These are phyloP conservation scores for Perdix hodgsoniae DNA, from an alignment of 2,797 vertebrate species.

Conservation along the genomic window DNA sequence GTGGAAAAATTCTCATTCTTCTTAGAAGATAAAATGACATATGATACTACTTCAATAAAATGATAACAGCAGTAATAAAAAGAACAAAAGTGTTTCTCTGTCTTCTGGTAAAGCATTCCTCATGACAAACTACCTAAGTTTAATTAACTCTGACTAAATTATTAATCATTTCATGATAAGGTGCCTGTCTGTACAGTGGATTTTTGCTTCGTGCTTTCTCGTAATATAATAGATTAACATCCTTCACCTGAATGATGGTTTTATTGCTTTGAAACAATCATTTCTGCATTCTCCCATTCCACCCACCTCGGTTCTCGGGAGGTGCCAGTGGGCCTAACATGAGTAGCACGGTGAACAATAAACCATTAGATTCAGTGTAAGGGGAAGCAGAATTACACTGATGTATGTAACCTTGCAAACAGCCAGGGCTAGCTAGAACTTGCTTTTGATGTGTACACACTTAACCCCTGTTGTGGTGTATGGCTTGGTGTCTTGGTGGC, in stretches of 20 bases:
- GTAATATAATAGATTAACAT: background rate
- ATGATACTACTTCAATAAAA: background rate
- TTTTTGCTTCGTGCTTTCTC: background rate
- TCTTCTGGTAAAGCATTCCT: background rate
- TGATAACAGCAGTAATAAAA: background rate
- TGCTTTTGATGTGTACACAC: background rate
- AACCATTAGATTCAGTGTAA: background rate
- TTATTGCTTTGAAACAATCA: background rate
- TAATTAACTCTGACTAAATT: constrained; percentile 16
- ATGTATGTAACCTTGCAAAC: background rate
- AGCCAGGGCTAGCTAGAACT: background rate
- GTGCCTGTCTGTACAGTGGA: background rate
- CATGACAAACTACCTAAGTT: background rate
- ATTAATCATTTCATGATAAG: constrained; percentile 5
- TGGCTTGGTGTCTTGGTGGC: background rate
- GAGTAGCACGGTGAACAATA: background rate
- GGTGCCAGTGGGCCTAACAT: background rate
- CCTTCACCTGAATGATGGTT: background rate
- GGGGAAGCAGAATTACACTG: background rate
- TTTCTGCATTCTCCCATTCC: background rate
- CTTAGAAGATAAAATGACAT: background rate
- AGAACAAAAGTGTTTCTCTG: background rate
- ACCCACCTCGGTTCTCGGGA: background rate
- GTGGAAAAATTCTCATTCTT: background rate
- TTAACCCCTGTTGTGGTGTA: background rate